Percentiles rank a stretch among this genome's conserved stretches.
Conservation (phyloP, 2,797 vertebrate species). For the Selene dorsalis region DNA sequence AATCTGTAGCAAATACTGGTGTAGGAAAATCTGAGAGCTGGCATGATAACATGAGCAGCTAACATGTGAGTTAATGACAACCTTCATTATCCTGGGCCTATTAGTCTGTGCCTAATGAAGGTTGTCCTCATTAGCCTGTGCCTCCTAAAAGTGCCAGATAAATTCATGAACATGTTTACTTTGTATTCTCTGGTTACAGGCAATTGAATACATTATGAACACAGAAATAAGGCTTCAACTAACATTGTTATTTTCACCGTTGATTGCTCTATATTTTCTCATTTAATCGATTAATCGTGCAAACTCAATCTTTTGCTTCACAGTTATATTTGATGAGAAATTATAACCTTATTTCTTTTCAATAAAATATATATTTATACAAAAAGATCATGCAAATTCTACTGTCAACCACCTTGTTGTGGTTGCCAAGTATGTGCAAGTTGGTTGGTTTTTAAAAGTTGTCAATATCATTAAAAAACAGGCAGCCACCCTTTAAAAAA, state of each 20-base stretch:
- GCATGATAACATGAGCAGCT: background rate
- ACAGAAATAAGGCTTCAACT: background rate
- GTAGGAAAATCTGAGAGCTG: background rate
- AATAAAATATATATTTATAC: too few species aligned
- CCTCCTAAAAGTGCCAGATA: background rate
- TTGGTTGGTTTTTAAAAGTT: conserved; percentile 1
- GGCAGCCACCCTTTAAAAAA: background rate
- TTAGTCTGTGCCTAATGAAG: background rate
- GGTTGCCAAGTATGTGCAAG: background rate
- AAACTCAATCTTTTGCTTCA: background rate
- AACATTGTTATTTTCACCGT: background rate
- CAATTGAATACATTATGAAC: background rate
- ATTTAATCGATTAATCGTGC: background rate
- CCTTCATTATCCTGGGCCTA: background rate
- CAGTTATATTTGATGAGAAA: too few species aligned
- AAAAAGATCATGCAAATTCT: background rate
- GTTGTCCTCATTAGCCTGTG: background rate
- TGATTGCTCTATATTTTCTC: background rate
- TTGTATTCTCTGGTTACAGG: background rate
- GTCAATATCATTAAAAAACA: background rate
- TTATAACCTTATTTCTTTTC: background rate
- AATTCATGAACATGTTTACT: background rate
- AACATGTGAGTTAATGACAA: background rate
- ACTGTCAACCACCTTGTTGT: background rate
- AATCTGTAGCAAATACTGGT: background rate